Evolutionary conservation across 2,797 vertebrate species (phyloP).

Genomic region (Gymnoscopelus braueri): DNA sequence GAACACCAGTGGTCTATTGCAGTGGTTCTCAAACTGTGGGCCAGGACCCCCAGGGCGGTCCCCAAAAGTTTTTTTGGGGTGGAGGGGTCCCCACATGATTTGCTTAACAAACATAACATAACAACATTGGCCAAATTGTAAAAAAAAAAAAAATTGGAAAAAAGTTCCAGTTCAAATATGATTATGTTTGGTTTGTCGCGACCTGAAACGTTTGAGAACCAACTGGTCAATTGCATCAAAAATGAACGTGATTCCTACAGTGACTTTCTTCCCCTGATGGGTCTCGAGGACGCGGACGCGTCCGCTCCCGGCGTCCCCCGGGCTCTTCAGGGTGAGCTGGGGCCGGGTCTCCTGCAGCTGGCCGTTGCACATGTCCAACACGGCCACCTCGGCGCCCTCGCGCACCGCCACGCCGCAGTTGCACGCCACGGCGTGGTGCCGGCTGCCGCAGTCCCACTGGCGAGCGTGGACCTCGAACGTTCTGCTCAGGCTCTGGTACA

Average conservation of each 20-base stretch:
- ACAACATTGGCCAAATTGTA: no score
- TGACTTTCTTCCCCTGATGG: constrained; percentile 86
- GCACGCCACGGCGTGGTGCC: constrained; percentile 72
- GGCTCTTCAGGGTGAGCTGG: constrained; percentile 72
- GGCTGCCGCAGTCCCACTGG: constrained; percentile 83
- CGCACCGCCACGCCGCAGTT: constrained; percentile 73
- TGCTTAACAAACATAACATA: no score
- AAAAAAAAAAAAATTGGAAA: no score
- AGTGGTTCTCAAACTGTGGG: no score
- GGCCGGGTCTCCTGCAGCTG: constrained; percentile 76
- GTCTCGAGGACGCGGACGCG: constrained; percentile 80
- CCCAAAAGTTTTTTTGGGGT: no score
- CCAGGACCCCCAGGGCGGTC: no score
- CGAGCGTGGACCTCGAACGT: constrained; percentile 80
- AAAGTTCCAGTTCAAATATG: no score
- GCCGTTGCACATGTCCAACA: constrained; percentile 84
- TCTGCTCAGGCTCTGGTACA: constrained; percentile 69
- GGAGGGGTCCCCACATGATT: no score
- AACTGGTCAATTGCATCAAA: constrained; percentile 7
- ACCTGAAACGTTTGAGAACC: no score
- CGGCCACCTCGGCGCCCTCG: constrained; percentile 74
- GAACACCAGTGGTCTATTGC: no score
- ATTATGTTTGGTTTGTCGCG: no score
- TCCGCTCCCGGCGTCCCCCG: not conserved
- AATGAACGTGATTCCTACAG: constrained; percentile 72